These are phyloP conservation scores for Synanthedon andrenaeformis DNA, from an alignment of 2,888 invertebrate species.

Conservation along the genomic window DNA sequence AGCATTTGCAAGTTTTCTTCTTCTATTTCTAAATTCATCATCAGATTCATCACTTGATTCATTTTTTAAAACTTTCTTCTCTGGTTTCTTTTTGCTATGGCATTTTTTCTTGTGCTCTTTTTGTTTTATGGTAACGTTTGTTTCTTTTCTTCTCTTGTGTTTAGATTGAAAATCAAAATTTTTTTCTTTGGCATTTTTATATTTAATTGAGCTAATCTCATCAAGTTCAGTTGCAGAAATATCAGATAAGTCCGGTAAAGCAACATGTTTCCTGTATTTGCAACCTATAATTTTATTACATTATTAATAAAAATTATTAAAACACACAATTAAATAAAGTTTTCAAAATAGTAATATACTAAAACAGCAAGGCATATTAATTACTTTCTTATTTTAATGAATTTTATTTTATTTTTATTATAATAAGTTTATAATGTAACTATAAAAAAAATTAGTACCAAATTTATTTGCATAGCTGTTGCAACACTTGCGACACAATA, in stretches of 20 bases:
- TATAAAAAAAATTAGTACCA: too few relatives aligned
- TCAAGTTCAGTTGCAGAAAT: slow-evolving; percentile 43
- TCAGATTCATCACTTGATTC: slow-evolving; percentile 57
- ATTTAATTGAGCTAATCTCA: slow-evolving; percentile 15
- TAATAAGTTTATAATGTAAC: too few relatives aligned
- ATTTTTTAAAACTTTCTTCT: slow-evolving; percentile 18
- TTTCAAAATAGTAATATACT: too few relatives aligned
- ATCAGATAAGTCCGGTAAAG: slow-evolving; percentile 38
- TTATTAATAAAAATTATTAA: too few relatives aligned
- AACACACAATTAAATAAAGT: too few relatives aligned
- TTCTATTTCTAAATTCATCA: slow-evolving; percentile 53
- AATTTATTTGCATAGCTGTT: too few relatives aligned
- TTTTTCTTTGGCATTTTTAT: slow-evolving; percentile 20
- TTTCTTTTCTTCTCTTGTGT: slow-evolving; percentile 29
- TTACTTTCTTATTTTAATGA: too few relatives aligned
- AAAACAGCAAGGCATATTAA: too few relatives aligned
- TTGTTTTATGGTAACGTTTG: slow-evolving; percentile 28
- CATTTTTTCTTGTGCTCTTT: slow-evolving; percentile 9
- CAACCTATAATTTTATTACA: slow-evolving; percentile 21
- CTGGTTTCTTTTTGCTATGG: slow-evolving; percentile 28
- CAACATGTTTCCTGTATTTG: slow-evolving; percentile 19
- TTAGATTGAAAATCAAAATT: slow-evolving; percentile 26
- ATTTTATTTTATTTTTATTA: too few relatives aligned
- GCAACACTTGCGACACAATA: too few relatives aligned
- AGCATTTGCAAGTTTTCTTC: slow-evolving; percentile 66